These are phyloP conservation scores for Sciurus carolinensis DNA, from an alignment of 2,797 vertebrate species.

Conservation along the genomic window DNA sequence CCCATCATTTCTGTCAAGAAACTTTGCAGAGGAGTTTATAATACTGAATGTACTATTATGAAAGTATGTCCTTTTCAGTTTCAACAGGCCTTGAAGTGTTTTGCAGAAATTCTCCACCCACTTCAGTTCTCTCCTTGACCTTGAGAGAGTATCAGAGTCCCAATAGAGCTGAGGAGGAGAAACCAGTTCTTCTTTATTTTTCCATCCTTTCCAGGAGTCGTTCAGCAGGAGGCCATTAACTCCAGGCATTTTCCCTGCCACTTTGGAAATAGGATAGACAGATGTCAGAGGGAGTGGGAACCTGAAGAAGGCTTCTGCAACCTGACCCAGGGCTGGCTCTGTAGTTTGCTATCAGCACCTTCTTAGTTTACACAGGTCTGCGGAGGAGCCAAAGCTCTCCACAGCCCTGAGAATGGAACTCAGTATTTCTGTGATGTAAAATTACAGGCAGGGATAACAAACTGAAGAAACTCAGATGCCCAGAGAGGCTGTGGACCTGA, in stretches of 20 bases:
- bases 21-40: conserved; percentile 61
- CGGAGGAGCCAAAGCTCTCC: background rate
- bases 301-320: background rate
- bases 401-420: background rate
- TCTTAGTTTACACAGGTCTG: conserved; percentile 9
- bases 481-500: background rate
- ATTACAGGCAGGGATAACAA: background rate
- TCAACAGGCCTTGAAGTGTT: conserved; percentile 77
- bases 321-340: background rate
- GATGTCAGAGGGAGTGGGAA: background rate
- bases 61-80: conserved; percentile 72
- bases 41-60: conserved; percentile 49
- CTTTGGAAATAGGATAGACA: conserved; percentile 39
- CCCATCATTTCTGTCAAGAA: conserved; percentile 70
- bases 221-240: conserved; percentile 20
- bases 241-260: conserved; percentile 9
- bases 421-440: background rate
- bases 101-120: conserved; percentile 79
- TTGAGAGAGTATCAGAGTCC: conserved; percentile 55
- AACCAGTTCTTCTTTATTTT: conserved; percentile 36
- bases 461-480: conserved; percentile 32
- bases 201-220: background rate
- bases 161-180: background rate
- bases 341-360: background rate
- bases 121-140: conserved; percentile 78